Percentiles rank a stretch among this genome's conserved stretches.
phyloP scores from a whole-genome alignment of 2,113 vertebrate genomes.

The Xiphophorus hellerii region DNA sequence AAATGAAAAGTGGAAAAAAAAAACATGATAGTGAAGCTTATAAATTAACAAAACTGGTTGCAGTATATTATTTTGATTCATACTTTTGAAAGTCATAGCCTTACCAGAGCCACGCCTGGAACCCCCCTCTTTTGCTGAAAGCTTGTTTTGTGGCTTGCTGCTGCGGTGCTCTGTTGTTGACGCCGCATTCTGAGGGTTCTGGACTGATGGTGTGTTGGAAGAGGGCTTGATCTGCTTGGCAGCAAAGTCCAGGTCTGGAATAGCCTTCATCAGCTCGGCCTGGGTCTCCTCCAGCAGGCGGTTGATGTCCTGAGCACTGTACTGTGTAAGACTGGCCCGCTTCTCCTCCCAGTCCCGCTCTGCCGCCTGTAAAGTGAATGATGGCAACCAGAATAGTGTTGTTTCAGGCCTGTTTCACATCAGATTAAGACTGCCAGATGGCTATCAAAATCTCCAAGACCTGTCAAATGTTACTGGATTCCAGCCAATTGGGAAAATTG shows the following conservation, averaged over 20 bases:
- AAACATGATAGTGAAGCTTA: background rate
- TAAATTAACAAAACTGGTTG: background rate
- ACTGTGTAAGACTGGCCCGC: constrained; percentile 92
- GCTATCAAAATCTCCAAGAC: background rate
- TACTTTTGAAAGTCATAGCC: background rate
- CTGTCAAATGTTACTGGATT: background rate
- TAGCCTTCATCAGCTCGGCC: constrained; percentile 97
- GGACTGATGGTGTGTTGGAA: constrained; percentile 60
- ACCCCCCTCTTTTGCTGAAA: constrained; percentile 86
- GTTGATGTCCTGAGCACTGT: constrained; percentile 97
- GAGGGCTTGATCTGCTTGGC: constrained; percentile 88
- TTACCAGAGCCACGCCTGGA: constrained; percentile 91
- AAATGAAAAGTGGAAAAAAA: background rate
- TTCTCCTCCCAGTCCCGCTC: constrained; percentile 99
- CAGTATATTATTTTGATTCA: no score
- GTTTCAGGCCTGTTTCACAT: background rate
- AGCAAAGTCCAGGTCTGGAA: constrained; percentile 95
- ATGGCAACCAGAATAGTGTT: background rate
- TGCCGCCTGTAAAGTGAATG: constrained; percentile 82
- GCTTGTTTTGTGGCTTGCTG: constrained; percentile 87
- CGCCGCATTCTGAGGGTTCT: constrained; percentile 47
- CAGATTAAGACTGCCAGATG: background rate
- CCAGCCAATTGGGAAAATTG: background rate
- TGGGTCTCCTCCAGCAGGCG: constrained; percentile 96
- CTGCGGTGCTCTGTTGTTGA: constrained; percentile 88